These are phyloP conservation scores for Tolypeutes matacus DNA, from an alignment of 2,797 vertebrate genomes.

Conservation along the genomic window DNA sequence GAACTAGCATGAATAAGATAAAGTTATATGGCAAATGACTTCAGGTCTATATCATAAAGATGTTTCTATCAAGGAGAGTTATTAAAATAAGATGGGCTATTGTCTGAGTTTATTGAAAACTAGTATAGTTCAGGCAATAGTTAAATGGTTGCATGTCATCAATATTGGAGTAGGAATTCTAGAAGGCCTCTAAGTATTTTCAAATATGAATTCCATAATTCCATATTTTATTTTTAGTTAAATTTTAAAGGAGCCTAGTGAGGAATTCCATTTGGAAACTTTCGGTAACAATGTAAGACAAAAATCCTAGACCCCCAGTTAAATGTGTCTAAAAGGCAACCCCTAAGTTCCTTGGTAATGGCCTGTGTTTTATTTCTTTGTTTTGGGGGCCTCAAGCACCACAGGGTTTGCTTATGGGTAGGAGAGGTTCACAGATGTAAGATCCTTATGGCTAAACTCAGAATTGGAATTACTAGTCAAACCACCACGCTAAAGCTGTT, in stretches of 20 bases:
- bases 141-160: constrained; percentile 59
- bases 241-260: constrained; percentile 53
- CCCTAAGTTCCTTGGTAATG: constrained; percentile 7
- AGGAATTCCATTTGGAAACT: constrained; percentile 55
- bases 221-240: constrained; percentile 62
- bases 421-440: not conserved
- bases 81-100: constrained; percentile 38
- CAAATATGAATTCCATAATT: not conserved
- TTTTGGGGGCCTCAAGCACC: not conserved
- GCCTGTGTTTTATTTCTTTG: constrained; percentile 41
- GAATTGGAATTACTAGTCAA: not conserved
- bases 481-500: not conserved
- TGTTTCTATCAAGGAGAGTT: constrained; percentile 38
- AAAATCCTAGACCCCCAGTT: constrained; percentile 54
- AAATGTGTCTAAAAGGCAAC: constrained; percentile 15
- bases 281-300: constrained; percentile 49
- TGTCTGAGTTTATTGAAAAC: constrained; percentile 60
- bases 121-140: constrained; percentile 54
- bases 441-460: not conserved
- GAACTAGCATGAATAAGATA: constrained; percentile 24
- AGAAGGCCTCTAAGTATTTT: constrained; percentile 47
- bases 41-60: constrained; percentile 31
- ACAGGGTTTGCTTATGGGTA: not conserved
- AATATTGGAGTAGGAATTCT: constrained; percentile 57
- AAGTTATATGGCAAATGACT: not conserved